These are phyloP conservation scores for Aspidoscelis tigris DNA, from an alignment of 2,113 vertebrate genomes.

Conservation along the genomic window DNA sequence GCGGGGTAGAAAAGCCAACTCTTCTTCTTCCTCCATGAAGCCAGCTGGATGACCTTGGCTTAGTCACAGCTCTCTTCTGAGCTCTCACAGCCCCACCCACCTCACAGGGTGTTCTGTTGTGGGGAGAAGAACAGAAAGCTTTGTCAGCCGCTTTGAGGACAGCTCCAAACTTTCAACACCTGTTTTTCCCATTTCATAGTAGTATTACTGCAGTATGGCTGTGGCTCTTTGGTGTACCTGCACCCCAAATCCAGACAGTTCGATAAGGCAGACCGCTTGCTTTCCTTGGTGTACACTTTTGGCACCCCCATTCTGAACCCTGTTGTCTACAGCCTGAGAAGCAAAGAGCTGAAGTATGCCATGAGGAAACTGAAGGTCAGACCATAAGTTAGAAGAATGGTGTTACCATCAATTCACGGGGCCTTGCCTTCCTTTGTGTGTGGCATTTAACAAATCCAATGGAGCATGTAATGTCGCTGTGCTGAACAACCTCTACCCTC, in stretches of 20 bases:
- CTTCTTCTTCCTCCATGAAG: too few species aligned
- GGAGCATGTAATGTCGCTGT: background rate
- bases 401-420: background rate
- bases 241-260: slow-evolving; percentile 40
- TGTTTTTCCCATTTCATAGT: slow-evolving; percentile 60
- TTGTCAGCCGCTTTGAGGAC: too few species aligned
- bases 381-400: background rate
- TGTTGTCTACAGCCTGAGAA: slow-evolving; percentile 65
- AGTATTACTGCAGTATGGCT: slow-evolving; percentile 58
- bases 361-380: slow-evolving; percentile 10
- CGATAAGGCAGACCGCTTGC: slow-evolving; percentile 32
- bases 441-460: too few species aligned
- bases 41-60: too few species aligned
- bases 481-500: background rate
- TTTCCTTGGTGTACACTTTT: slow-evolving; percentile 56
- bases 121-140: too few species aligned
- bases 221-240: slow-evolving; percentile 56
- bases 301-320: slow-evolving; percentile 64
- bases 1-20: too few species aligned
- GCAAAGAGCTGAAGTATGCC: slow-evolving; percentile 50
- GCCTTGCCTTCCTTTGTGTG: background rate
- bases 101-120: too few species aligned
- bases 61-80: too few species aligned
- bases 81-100: too few species aligned
- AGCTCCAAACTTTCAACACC: slow-evolving; percentile 55